Base-by-base conservation (phyloP, 2,888 invertebrate genomes). In the Digitonthophagus gazella region DNA sequence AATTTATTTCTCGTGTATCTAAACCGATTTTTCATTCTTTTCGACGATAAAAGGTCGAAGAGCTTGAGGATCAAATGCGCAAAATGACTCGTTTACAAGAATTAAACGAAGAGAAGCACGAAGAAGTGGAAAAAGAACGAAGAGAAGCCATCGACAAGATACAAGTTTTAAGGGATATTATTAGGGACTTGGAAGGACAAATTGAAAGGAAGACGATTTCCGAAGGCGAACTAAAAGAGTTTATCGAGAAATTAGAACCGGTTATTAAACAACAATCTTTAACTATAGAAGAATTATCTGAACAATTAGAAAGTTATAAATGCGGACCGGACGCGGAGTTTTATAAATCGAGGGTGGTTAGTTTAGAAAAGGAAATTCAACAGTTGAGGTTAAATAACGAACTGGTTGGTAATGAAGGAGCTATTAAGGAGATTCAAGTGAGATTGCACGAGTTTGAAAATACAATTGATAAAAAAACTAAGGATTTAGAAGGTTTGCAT, bases 71-170 rank as follows among this genome's bases (percentile, higher is more conserved):
- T 1, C 93, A 95, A 82, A 84, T 93, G 63, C 88, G 89, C 22
- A 91, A 93, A 71, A 86, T 91, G 82, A 87, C 87, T 63, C 84
- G 87, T 72, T 83, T 88, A 65, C 86, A 92, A 71, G 79, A 83
- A 0, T 90, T 89, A 5, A 81, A 89, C 0, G 89, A 90, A 74
- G 80, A 85, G 0, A 87, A 88, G 71, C 89, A 89, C 74, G 86
- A 87, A 1, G 86, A 89, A 66, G 82, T 90, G 0, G 92, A 95
- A 80, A 84, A 85, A 0, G 93, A 94, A 73, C 82, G 93, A 1
- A 89, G 91, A 80, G 89, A 89, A n/a, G 89, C 91, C 0, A 86
- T 91, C 22, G 92, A 93, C 67, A 93, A 93, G 80, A 89, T 93
- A 16, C 85, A 85, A 75, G 85, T 91, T 8, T 84, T 95, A 14